These are phyloP conservation scores for Electrophaes corylata DNA, from an alignment of 2,888 invertebrate genomes.

Conservation along the genomic window DNA sequence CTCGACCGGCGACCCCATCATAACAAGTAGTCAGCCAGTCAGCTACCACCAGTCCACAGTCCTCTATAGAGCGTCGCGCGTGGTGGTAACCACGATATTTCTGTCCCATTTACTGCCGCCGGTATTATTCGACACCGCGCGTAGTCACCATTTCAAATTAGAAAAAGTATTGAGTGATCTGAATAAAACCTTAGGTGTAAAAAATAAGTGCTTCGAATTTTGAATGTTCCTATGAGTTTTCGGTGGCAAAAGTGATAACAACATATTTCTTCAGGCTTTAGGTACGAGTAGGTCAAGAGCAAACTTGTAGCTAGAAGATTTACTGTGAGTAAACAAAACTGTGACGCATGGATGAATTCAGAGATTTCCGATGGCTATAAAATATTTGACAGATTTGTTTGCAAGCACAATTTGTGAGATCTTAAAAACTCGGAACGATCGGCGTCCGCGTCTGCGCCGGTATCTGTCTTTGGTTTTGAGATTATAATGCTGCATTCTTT, in stretches of 20 bases:
- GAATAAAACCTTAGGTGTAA: conserved; percentile 9
- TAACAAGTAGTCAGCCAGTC: conserved; percentile 44
- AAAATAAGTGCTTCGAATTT: conserved; percentile 15
- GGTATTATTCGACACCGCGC: conserved; percentile 16
- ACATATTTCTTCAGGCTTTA: conserved; percentile 11
- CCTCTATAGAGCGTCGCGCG: conserved; percentile 71
- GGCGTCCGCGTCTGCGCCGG: conserved; percentile 1
- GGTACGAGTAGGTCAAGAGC: conserved; percentile 34
- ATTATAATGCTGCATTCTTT: too few relatives aligned
- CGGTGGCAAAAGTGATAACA: conserved; percentile 26
- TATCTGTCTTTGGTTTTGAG: too few relatives aligned
- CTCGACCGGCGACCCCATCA: conserved; percentile 65
- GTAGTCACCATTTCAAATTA: conserved; percentile 16
- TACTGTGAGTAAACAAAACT: conserved; percentile 33
- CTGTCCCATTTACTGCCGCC: not conserved
- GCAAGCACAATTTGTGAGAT: not conserved
- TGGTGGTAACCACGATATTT: conserved; percentile 44
- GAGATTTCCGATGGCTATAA: not conserved
- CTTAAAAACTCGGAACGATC: not conserved
- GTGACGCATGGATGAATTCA: conserved; percentile 7
- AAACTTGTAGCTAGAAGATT: conserved; percentile 12
- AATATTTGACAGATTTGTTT: conserved; percentile 9
- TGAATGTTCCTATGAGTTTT: conserved; percentile 22
- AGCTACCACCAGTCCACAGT: conserved; percentile 65
- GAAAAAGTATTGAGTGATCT: conserved; percentile 7